Evolutionary conservation across 2,113 vertebrate species (phyloP).

Genomic region (Tenebrosternarchus preto): DNA sequence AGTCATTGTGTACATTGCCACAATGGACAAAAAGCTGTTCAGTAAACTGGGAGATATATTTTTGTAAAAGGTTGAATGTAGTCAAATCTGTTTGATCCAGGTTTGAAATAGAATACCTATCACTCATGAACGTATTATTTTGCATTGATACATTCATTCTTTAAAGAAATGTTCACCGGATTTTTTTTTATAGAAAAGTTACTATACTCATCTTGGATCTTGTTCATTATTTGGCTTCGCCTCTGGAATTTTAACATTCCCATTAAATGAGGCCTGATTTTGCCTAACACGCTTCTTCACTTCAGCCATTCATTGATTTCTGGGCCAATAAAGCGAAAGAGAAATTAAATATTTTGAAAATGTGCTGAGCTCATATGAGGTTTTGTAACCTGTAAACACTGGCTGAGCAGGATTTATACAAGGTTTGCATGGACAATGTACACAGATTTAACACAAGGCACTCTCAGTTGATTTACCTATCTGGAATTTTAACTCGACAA

Average conservation of each 20-base stretch:
- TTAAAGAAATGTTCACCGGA: neutral
- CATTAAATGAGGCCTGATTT: no score
- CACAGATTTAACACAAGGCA: constrained; percentile 70
- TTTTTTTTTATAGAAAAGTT: neutral
- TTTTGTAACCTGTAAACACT: constrained; percentile 66
- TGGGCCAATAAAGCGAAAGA: neutral
- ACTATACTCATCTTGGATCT: neutral
- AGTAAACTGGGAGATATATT: constrained; percentile 27
- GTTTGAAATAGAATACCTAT: no score
- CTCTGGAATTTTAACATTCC: constrained; percentile 1
- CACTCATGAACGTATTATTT: no score
- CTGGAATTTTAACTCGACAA: constrained; percentile 56
- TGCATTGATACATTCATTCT: neutral
- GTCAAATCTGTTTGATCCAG: neutral
- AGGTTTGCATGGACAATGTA: constrained; percentile 54
- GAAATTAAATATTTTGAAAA: constrained; percentile 1
- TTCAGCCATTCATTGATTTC: neutral
- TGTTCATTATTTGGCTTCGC: neutral
- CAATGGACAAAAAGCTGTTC: neutral
- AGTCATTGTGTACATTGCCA: neutral
- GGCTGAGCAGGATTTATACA: constrained; percentile 53
- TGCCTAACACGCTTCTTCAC: neutral
- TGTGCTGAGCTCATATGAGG: neutral
- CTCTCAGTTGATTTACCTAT: constrained; percentile 62
- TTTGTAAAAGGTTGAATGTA: neutral